Base-by-base conservation (phyloP, 2,888 invertebrate species). In the Catonia carolina region DNA sequence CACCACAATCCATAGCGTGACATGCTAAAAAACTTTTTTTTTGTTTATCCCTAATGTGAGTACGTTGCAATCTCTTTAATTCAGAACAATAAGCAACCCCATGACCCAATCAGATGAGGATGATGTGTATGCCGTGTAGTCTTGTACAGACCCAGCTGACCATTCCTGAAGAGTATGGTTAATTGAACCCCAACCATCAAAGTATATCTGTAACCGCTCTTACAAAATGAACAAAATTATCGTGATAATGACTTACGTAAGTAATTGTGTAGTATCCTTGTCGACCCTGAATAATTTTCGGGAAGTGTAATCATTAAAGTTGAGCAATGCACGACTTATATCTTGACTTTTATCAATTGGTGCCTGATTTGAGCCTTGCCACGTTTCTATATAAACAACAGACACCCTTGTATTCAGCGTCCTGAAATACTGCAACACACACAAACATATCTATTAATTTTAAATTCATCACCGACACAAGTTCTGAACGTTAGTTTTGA, bases 351-450 rank as follows among this genome's bases (percentile, higher is more conserved):
- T 80, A 70, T 87, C 86, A 66, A 92, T 86, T 68, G 80, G 79
- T 6, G 85, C 86, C 71, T 91, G 88, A 76, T 98, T 92, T 15
- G 84, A 84, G 64, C 90, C 89, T 74, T 89, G 87, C 98, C 98
- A 98, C 56, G 95, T 90, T 78, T 98, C 97, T 72, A 95, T 87
- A 77, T 97, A 97, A 60, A 95, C 91, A 66, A 98, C 86, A 10
- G 95, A 92, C 48, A 98, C 90, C 64, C 96, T 80, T 51, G 97
- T 94, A 74, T 92, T 94, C 67, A 98, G 78, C 58, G 92, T 90
- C 62, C 93, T 87, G 77, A 91, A 91, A 74, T 94, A 94, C 93
- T 94, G 80, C 23, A 60, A 65, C 53, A 60, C 48, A 39, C 54
- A 48, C 53, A 18, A n/a, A 27, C 8, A 27, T 8, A 27, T n/a